Percentiles rank a stretch among this genome's conserved stretches.
These are phyloP conservation scores for Rhinolophus ferrumequinum DNA, from an alignment of 2,113 vertebrate genomes.

Conservation along the genomic window DNA sequence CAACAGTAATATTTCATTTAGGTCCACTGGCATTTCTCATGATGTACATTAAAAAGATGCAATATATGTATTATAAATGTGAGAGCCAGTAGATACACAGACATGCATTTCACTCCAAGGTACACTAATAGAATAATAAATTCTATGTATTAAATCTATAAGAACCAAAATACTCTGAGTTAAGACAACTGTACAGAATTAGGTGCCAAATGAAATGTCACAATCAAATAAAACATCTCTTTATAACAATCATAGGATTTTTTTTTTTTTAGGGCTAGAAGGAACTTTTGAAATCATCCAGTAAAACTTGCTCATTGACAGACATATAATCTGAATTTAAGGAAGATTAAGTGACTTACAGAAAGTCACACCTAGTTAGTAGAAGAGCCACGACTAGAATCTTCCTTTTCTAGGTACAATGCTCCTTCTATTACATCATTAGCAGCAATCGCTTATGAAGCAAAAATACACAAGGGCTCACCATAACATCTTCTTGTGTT, in stretches of 20 bases:
- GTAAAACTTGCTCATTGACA: conserved; percentile 51
- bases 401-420: background rate
- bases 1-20: conserved; percentile 71
- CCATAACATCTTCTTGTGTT: background rate
- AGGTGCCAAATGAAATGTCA: conserved; percentile 73
- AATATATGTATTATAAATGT: conserved; percentile 70
- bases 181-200: conserved; percentile 71
- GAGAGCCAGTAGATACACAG: conserved; percentile 62
- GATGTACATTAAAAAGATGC: conserved; percentile 70
- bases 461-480: background rate
- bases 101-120: conserved; percentile 68
- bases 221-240: conserved; percentile 70
- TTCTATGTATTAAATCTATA: conserved; percentile 63
- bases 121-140: conserved; percentile 72
- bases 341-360: conserved; percentile 25
- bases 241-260: conserved; percentile 46
- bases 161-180: conserved; percentile 69
- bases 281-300: conserved; percentile 33
- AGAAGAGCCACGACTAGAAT: background rate
- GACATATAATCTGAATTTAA: background rate
- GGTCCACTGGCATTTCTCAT: conserved; percentile 64
- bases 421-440: background rate
- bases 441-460: background rate
- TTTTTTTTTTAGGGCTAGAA: conserved; percentile 41
- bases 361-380: background rate